Conservation (phyloP, 2,113 vertebrate genomes). For the Neolamprologus longior region DNA sequence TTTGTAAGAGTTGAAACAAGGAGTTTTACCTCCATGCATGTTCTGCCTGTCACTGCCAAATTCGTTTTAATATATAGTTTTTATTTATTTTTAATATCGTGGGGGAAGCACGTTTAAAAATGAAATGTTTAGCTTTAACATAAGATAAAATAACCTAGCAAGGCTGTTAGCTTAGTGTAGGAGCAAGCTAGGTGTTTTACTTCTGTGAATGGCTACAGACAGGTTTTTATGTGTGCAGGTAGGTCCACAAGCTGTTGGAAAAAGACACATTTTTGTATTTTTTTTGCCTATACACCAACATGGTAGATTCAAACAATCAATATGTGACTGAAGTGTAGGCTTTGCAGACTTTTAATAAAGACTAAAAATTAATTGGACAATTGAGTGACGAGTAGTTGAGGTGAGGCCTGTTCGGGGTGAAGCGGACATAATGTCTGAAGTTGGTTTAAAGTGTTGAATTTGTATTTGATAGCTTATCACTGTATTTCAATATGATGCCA, state of each 20-base stretch:
- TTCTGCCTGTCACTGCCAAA: neutral
- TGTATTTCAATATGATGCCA: neutral
- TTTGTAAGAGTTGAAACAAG: neutral
- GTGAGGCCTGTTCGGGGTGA: neutral
- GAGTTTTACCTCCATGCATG: neutral
- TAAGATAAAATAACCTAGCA: neutral
- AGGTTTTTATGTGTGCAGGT: neutral
- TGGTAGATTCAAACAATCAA: neutral
- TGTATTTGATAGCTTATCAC: neutral
- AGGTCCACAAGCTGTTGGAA: neutral
- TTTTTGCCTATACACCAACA: neutral
- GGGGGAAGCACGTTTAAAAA: neutral
- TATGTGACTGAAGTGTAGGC: neutral
- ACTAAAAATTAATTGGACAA: neutral
- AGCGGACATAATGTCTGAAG: neutral
- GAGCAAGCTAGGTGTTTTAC: neutral
- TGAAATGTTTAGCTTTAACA: neutral
- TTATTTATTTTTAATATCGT: neutral
- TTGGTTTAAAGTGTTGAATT: neutral
- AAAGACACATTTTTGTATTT: neutral
- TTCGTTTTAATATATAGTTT: neutral
- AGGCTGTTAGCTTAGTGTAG: neutral
- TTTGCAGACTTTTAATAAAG: neutral
- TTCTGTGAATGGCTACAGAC: neutral
- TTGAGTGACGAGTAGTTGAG: neutral